Evolutionary conservation across 2,888 invertebrate species (phyloP), one percentile per base, ranked within the genome.

Genomic region (Norana najaformis): DNA sequence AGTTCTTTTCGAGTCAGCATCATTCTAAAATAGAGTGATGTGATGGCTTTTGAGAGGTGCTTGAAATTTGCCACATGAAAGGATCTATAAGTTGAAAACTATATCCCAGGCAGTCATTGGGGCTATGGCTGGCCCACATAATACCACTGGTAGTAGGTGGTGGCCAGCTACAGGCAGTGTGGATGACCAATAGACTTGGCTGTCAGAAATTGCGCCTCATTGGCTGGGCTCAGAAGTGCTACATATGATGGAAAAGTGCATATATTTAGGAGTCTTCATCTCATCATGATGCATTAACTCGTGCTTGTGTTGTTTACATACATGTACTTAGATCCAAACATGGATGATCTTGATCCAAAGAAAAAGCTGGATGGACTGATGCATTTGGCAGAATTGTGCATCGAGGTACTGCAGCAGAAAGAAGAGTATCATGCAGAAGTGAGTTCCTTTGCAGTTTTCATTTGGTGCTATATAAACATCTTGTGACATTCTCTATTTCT

Each of bases 371-470:
- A 99, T 95, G 99, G 99, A 95, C 96, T 99, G 90, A 98, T 99
- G 94, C 98, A 98, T 95, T 96, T 99, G 93, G 98, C 99, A 30
- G 99, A 99, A 95, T 96, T 99, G 89, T 99, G 99, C 95, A 99
- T 99, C 90, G 99, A 99, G 95, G 96, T 99, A 88, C 95, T 99
- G 92, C 99, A 99, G 95, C 99, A 99, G 95, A 99, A 99, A 95
- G 99, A 99, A 96, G 99, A 99, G 95, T 98, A 99, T 95, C 99
- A 99, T 95, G 98, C 99, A 92, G 99, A 99, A 98, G 99, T 99
- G 96, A 96, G 95, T 53, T 30, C 34, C 20, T 1, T 37, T 23
- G 85, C 37, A 36, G 85, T 85, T 85, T 69, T 69, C 30, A 8
- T 69, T 69, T 11, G 53, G 30, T 30, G 6, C 3, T 53, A 30